Base-by-base conservation (phyloP, 2,797 vertebrate genomes). In the Malurus leucopterus region DNA sequence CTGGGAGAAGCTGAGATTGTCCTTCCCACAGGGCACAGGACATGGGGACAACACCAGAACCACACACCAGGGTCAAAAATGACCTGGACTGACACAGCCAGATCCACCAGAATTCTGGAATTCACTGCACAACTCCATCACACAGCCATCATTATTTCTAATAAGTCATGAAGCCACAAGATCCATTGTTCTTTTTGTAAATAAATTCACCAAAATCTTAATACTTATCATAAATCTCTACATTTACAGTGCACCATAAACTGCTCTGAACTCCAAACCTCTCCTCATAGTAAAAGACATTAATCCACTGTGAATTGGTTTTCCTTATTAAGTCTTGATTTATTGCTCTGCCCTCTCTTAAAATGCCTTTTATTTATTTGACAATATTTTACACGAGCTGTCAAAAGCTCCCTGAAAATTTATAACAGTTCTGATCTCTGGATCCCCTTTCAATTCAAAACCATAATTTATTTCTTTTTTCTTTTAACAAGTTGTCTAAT, bases 361-460 rank as follows among this genome's bases (percentile, higher is more conserved):
- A 57, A 67, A 68, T 16, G 15, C 24, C 61, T 34, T 65, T 92
- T 87, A 84, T 90, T 88, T 90, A 64, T 72, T 78, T 40, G 58
- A 80, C 54, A 69, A 17, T 84, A 72, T 72, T 78, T 88, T 30
- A 89, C 8, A 74, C 0, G 1, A 71, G 61, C 50, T 16, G 10
- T 78, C 77, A 86, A 80, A 89, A 69, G 30, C 24, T 4, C 30
- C 47, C 44, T 59, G 80, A 88, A 93, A 78, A 92, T 90, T 69
- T 29, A 1, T 41, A 51, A 14, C 43, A 29, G 67, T 73, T 72
- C 65, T 11, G 29, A 82, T 64, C 57, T 79, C 47, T 57, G 29
- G 40, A 64, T 54, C 23, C 23, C 30, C 65, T 69, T 89, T 69
- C 59, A 91, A 78, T 89, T 65, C 46, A 74, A 76, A 73, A 54